These are phyloP conservation scores for Chelon auratus DNA, from an alignment of 2,797 vertebrate species.

Conservation along the genomic window DNA sequence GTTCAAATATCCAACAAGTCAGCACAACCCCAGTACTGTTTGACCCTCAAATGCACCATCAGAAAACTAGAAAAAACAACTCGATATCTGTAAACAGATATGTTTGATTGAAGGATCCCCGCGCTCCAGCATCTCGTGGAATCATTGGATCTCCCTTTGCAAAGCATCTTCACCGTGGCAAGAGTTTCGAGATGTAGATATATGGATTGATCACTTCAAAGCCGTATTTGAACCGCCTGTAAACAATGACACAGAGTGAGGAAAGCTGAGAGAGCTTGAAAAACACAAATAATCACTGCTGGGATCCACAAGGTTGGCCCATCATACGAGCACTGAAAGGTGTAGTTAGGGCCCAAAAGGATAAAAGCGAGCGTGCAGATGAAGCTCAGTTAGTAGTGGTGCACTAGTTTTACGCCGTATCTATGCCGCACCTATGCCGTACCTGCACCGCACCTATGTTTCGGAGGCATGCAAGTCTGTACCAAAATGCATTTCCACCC, in stretches of 20 bases:
- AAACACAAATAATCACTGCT: constrained; percentile 17
- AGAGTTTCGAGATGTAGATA: constrained; percentile 26
- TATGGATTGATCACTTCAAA: constrained; percentile 50
- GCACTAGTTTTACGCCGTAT: no score
- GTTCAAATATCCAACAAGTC: constrained; percentile 9
- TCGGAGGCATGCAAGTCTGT: no score
- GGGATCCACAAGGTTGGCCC: not conserved
- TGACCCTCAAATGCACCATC: constrained; percentile 1
- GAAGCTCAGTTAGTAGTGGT: no score
- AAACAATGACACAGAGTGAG: constrained; percentile 24
- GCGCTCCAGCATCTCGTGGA: constrained; percentile 12
- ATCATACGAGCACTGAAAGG: not conserved
- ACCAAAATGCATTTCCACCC: no score
- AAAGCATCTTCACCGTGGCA: constrained; percentile 14
- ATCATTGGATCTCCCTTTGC: constrained; percentile 1
- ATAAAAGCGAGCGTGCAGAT: not conserved
- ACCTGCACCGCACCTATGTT: no score
- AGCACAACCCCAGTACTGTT: not conserved
- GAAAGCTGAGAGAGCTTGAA: constrained; percentile 21
- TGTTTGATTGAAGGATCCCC: constrained; percentile 24
- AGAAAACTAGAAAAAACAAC: constrained; percentile 23
- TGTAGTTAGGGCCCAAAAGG: not conserved
- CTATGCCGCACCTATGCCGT: no score
- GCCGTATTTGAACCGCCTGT: constrained; percentile 30
- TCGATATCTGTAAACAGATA: constrained; percentile 30